These are phyloP conservation scores for Thalassoma bifasciatum DNA, from an alignment of 2,113 vertebrate genomes.

Conservation along the genomic window DNA sequence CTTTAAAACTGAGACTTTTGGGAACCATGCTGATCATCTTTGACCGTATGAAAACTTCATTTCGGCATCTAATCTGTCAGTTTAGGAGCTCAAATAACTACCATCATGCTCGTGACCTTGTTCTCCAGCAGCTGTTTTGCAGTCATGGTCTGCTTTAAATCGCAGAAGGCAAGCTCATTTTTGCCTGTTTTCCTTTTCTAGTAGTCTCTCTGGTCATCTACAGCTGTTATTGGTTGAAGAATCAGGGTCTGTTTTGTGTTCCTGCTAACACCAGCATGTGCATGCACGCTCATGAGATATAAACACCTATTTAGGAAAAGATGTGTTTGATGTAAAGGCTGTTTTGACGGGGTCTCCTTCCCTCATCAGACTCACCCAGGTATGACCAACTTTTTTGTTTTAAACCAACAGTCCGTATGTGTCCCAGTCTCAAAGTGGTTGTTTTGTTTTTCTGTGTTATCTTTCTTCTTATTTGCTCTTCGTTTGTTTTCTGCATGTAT, in stretches of 20 bases:
- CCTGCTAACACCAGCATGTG: not conserved
- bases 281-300: not conserved
- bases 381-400: not conserved
- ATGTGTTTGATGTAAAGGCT: not conserved
- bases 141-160: no score
- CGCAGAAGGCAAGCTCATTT: not conserved
- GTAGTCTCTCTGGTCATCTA: not conserved
- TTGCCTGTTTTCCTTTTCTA: not conserved
- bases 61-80: no score
- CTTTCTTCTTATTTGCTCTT: conserved; percentile 10
- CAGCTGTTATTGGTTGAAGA: not conserved
- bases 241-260: not conserved
- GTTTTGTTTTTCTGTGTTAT: not conserved
- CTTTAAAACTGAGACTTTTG: no score
- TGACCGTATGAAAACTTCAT: no score
- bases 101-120: not conserved
- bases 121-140: not conserved
- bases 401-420: conserved; percentile 5
- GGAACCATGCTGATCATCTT: no score
- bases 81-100: not conserved
- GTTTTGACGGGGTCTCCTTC: conserved; percentile 10
- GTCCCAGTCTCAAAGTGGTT: not conserved
- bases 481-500: conserved; percentile 29
- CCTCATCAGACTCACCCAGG: not conserved
- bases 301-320: not conserved